A percentile compares a stretch with the other conserved stretches of the same genome.
Evolutionary conservation across 2,797 vertebrate species (phyloP).

Genomic region (Rhadinocentrus ornatus): DNA sequence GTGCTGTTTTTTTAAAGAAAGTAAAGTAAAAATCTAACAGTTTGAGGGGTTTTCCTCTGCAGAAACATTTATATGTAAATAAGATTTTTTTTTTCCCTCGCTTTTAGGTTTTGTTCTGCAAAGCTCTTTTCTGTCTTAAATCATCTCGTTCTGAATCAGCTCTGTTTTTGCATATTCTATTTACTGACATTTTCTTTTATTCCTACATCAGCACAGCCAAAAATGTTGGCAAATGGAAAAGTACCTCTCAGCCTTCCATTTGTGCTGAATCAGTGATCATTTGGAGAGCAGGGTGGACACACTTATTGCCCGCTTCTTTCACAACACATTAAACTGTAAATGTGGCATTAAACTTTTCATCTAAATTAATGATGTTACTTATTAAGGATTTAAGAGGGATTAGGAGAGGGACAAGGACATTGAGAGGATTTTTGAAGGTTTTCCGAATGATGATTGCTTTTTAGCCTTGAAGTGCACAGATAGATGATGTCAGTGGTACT

Average conservation of each 20-base stretch:
- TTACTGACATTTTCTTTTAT: constrained; percentile 63
- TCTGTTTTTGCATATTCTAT: constrained; percentile 44
- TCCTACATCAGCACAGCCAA: constrained; percentile 30
- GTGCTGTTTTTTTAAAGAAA: too few species aligned
- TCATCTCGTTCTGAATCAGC: constrained; percentile 27
- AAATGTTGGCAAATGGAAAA: constrained; percentile 51
- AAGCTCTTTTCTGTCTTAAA: constrained; percentile 39
- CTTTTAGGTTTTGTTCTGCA: constrained; percentile 37
- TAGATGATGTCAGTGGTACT: background rate
- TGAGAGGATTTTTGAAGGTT: constrained; percentile 46
- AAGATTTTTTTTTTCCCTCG: background rate
- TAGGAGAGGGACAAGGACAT: constrained; percentile 55
- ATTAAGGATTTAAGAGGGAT: constrained; percentile 62
- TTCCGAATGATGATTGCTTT: constrained; percentile 28
- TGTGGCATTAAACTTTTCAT: constrained; percentile 66
- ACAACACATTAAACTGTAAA: constrained; percentile 69
- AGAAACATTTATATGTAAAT: too few species aligned
- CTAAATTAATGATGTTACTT: constrained; percentile 58
- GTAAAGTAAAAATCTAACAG: background rate
- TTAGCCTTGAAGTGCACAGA: constrained; percentile 18
- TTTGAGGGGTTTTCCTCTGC: background rate
- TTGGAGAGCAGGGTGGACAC: constrained; percentile 35
- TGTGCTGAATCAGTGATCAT: constrained; percentile 40
- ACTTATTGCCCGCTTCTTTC: constrained; percentile 39
- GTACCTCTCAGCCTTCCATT: constrained; percentile 47